Evolutionary conservation across 2,888 invertebrate genomes (phyloP).

Genomic region (Ariolimax columbianus): DNA sequence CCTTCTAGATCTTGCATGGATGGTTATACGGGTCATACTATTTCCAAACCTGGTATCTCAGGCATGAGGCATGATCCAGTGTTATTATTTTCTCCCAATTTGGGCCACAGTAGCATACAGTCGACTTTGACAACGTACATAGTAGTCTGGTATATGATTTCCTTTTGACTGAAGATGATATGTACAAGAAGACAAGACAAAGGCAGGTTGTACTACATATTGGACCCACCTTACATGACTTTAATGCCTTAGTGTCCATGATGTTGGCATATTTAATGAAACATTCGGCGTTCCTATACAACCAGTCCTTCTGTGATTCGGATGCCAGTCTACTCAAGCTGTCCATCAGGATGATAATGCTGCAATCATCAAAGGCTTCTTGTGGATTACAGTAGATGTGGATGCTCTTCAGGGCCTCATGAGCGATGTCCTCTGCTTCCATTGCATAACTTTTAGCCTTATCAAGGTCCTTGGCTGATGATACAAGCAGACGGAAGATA

Average conservation of each 20-base stretch:
- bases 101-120: too few relatives aligned
- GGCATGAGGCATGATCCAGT: too few relatives aligned
- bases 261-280: conserved; percentile 70
- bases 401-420: conserved; percentile 65
- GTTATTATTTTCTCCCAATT: too few relatives aligned
- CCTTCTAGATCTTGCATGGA: too few relatives aligned
- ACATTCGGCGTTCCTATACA: conserved; percentile 65
- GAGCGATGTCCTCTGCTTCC: conserved; percentile 74
- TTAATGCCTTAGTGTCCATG: conserved; percentile 69
- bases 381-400: conserved; percentile 49
- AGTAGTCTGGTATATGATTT: too few relatives aligned
- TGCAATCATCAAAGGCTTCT: conserved; percentile 71
- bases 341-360: conserved; percentile 71
- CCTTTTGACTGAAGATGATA: too few relatives aligned
- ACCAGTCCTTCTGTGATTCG: conserved; percentile 64
- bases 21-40: too few relatives aligned
- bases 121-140: too few relatives aligned
- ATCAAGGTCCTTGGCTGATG: conserved; percentile 52
- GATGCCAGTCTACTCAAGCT: conserved; percentile 60
- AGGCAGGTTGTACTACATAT: too few relatives aligned
- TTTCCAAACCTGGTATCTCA: too few relatives aligned
- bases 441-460: conserved; percentile 69
- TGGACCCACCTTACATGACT: conserved; percentile 70
- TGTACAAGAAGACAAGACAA: too few relatives aligned
- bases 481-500: conserved; percentile 67